Evolutionary conservation across 2,113 vertebrate species (phyloP).

Genomic region (Oreochromis niloticus): DNA sequence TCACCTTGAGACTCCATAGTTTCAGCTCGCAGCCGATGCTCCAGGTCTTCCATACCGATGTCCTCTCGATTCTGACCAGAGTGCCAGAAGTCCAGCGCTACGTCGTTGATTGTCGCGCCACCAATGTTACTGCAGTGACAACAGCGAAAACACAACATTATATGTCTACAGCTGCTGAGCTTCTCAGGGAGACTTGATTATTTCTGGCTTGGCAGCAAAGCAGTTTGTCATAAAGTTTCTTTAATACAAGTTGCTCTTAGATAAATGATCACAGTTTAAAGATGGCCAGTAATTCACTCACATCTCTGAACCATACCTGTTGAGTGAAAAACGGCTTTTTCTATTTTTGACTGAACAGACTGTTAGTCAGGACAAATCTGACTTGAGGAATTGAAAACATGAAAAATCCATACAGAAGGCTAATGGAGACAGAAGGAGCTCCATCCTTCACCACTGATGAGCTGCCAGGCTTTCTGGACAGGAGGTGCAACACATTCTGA

Average conservation of each 20-base stretch:
- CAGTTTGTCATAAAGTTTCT: background rate
- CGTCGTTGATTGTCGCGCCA: conserved; percentile 82
- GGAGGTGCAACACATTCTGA: background rate
- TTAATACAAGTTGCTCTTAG: background rate
- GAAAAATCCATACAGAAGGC: background rate
- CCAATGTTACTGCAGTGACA: conserved; percentile 81
- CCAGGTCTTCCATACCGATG: conserved; percentile 84
- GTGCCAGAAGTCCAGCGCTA: conserved; percentile 84
- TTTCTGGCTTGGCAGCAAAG: background rate
- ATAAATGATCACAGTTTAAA: background rate
- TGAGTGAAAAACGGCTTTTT: background rate
- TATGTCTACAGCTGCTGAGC: background rate
- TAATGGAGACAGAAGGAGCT: background rate
- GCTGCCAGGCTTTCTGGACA: background rate
- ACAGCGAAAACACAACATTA: background rate
- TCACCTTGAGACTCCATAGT: conserved; percentile 78
- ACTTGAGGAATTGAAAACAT: conserved; percentile 1
- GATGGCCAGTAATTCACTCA: background rate
- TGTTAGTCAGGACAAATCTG: background rate
- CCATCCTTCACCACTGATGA: background rate
- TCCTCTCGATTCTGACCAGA: conserved; percentile 84
- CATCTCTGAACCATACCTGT: background rate
- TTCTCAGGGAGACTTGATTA: background rate
- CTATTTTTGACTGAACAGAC: background rate
- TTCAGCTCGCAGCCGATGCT: conserved; percentile 75